Evolutionary conservation across 2,888 invertebrate genomes (phyloP), one percentile per base, ranked within the genome.

Genomic region (Caenorhabditis doughertyi): DNA sequence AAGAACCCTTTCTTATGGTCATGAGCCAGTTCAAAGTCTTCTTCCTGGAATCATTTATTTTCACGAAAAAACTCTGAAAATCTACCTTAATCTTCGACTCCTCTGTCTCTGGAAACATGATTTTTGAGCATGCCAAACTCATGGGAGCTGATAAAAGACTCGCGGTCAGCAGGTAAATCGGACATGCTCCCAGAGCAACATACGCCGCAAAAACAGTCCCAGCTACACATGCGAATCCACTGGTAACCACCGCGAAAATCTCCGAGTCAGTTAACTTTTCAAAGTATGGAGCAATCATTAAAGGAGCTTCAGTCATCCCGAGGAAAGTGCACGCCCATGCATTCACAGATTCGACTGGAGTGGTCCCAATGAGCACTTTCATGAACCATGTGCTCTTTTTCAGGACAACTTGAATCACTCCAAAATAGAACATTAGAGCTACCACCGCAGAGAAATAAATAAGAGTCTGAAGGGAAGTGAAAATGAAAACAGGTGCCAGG

Each of bases 81-180:
- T 13, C 25, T 9, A 51, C 65, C 0, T 95, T 94, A 0, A 96
- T 95, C 84, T 94, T 93, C 0, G 96, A 95, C 76, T 95, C 93
- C 89, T 96, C 95, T 0, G 95, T 96, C 93, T 98, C 98, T 0
- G 98, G 98, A 93, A 95, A 95, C 89, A 97, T 94, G 0, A 99
- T 93, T 92, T 98, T 98, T 13, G 97, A 94, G 90, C 94, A 95
- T 89, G 96, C 96, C 32, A 98, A 92, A 0, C 97, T 95, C 0
- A 97, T 96, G 0, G 98, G 98, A 0, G 98, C 97, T 0, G 97
- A 96, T 97, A 98, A 97, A 0, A 98, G 95, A 83, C 96, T 96
- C 0, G 98, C 96, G 0, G 97, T 96, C 83, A 98, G 95, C 47
- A 98, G 56, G 39, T 86, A 86, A 3, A 81, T 64, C 16, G 88